These are phyloP conservation scores for Tanytarsus gracilentus DNA, from an alignment of 2,888 invertebrate species.

Conservation along the genomic window DNA sequence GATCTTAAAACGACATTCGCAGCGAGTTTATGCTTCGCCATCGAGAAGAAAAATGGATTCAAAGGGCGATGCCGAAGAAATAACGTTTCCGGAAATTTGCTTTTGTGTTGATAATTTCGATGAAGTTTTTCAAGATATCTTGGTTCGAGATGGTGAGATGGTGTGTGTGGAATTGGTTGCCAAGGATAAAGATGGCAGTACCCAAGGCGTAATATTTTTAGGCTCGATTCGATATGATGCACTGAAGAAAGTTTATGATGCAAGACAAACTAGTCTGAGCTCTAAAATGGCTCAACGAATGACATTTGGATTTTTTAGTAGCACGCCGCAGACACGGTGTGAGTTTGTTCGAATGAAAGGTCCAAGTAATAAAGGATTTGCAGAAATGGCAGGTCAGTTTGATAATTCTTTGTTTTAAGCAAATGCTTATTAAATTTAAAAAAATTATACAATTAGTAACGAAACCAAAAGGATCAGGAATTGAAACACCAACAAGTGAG, in stretches of 20 bases:
- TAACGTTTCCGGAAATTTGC: constrained; percentile 97
- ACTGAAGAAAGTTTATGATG: constrained; percentile 91
- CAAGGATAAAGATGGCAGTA: constrained; percentile 71
- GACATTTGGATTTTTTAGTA: constrained; percentile 84
- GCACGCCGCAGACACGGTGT: constrained; percentile 67
- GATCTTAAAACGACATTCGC: constrained; percentile 83
- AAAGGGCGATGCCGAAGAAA: constrained; percentile 96
- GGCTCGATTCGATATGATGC: constrained; percentile 98
- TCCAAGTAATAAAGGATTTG: constrained; percentile 90
- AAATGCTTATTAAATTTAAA: constrained; percentile 37
- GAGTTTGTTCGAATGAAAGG: constrained; percentile 99
- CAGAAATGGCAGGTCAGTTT: no score
- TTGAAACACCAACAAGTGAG: constrained; percentile 91
- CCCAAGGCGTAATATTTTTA: constrained; percentile 91
- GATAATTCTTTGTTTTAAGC: background rate
- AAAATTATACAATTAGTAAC: constrained; percentile 95
- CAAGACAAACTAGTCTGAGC: constrained; percentile 86
- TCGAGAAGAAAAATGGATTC: constrained; percentile 95
- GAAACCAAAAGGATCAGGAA: constrained; percentile 84
- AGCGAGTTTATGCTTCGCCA: constrained; percentile 95
- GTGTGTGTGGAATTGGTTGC: constrained; percentile 97
- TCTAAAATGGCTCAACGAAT: constrained; percentile 92
- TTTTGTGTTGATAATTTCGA: constrained; percentile 99
- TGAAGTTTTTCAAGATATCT: constrained; percentile 95
- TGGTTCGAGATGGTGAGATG: constrained; percentile 97